These are phyloP conservation scores for Zaprionus gabonicus DNA, from an alignment of 1,140 invertebrate genomes.

Conservation along the genomic window DNA sequence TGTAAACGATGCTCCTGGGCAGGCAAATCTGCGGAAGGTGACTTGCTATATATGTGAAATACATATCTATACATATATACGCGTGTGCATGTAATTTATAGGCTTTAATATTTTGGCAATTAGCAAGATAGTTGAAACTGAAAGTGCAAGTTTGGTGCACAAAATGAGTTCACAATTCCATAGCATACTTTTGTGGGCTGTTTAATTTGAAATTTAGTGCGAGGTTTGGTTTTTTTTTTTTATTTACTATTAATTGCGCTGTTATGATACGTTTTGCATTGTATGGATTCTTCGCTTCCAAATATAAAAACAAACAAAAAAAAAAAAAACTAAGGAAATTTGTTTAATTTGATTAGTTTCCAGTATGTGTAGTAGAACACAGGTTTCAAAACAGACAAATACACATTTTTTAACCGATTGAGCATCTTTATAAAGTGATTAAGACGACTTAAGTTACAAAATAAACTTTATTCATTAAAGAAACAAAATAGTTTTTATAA, in stretches of 20 bases:
- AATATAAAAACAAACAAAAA: too few relatives aligned
- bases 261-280: too few relatives aligned
- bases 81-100: background rate
- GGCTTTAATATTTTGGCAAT: background rate
- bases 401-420: too few relatives aligned
- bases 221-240: too few relatives aligned
- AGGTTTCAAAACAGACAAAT: too few relatives aligned
- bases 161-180: background rate
- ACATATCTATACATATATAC: background rate
- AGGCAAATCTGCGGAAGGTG: constrained; percentile 49
- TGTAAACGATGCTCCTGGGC: constrained; percentile 57
- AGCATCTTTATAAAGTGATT: too few relatives aligned
- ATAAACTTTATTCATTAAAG: background rate
- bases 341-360: too few relatives aligned
- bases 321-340: too few relatives aligned
- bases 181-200: background rate
- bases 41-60: constrained; percentile 22
- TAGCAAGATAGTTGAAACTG: constrained; percentile 4
- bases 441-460: too few relatives aligned
- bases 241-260: too few relatives aligned
- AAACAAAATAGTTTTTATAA: background rate
- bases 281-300: too few relatives aligned
- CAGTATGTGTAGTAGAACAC: too few relatives aligned
- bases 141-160: background rate
- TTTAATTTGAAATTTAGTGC: background rate